phyloP scores from a whole-genome alignment of 1,140 invertebrate species.

The Hylaeus volcanicus region DNA sequence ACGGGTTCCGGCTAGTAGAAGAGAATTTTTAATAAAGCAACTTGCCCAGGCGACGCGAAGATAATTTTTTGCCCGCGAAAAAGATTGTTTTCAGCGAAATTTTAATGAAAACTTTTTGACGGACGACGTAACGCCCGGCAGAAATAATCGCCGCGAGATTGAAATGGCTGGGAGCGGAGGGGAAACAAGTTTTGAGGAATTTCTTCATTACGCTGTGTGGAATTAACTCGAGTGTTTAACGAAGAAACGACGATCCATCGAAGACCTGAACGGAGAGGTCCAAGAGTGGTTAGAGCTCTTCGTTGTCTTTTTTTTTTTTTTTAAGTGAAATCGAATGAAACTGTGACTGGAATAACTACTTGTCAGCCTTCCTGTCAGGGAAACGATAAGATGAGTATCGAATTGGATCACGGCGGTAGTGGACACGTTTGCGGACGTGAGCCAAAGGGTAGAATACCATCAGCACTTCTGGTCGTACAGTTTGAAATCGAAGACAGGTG shows the following conservation, averaged over 20 bases:
- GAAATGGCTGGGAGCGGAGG: not conserved
- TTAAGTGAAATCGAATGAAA: not conserved
- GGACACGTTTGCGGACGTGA: not conserved
- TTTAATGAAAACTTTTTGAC: slow-evolving; percentile 10
- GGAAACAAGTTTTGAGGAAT: not conserved
- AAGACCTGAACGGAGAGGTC: not conserved
- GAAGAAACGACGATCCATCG: not conserved
- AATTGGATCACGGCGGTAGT: slow-evolving; percentile 28
- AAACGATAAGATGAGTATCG: slow-evolving; percentile 17
- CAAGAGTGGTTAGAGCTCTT: not conserved
- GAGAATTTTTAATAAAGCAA: not conserved
- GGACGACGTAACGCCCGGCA: not conserved
- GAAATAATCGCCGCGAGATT: not conserved
- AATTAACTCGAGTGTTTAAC: slow-evolving; percentile 5
- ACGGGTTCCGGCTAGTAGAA: too few relatives aligned
- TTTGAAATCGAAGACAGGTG: not conserved
- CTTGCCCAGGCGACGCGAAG: not conserved
- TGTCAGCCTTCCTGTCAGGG: not conserved
- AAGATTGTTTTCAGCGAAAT: not conserved
- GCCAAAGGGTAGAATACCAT: not conserved
- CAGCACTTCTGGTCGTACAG: not conserved
- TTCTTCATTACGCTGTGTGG: not conserved
- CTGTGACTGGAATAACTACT: not conserved
- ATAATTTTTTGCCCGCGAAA: not conserved
- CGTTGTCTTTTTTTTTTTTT: not conserved